Evolutionary conservation across 92 coral and sea anemone species (phyloP).

Genomic region (Epizoanthus illoricatus): DNA sequence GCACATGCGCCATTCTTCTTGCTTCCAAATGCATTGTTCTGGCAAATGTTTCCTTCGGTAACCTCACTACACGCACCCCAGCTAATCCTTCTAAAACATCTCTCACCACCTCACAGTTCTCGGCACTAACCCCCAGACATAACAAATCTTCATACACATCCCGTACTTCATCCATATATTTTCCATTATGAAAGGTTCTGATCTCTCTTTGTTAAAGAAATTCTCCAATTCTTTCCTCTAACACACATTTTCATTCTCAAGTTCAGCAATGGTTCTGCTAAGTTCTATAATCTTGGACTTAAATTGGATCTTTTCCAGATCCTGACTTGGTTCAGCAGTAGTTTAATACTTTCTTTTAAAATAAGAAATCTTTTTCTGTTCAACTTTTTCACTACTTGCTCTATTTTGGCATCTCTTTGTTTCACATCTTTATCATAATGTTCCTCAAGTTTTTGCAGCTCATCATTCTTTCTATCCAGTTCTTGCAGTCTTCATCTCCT

Average conservation of each 20-base stretch:
- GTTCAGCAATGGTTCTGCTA: background rate
- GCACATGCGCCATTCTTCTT: constrained; percentile 9
- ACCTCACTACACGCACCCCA: background rate
- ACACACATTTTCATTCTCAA: background rate
- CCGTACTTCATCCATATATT: background rate
- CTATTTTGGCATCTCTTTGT: background rate
- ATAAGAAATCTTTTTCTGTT: background rate
- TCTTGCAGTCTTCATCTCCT: constrained; percentile 23
- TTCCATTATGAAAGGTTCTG: constrained; percentile 21
- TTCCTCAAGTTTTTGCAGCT: background rate
- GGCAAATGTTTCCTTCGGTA: constrained; percentile 1
- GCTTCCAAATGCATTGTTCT: constrained; percentile 30
- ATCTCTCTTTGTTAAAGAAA: background rate
- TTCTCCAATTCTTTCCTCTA: constrained; percentile 14
- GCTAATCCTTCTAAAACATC: constrained; percentile 1
- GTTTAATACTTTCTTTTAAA: constrained; percentile 5
- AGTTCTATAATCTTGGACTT: constrained; percentile 15
- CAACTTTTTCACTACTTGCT: constrained; percentile 13
- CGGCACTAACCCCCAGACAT: background rate
- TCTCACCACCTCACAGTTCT: constrained; percentile 25
- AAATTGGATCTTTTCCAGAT: background rate
- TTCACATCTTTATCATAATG: constrained; percentile 3
- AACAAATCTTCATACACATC: constrained; percentile 20
- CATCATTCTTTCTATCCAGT: background rate
- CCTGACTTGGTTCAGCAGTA: background rate